Evolutionary conservation across 2,797 vertebrate genomes (phyloP).

Genomic region (Eleutherodactylus coqui): DNA sequence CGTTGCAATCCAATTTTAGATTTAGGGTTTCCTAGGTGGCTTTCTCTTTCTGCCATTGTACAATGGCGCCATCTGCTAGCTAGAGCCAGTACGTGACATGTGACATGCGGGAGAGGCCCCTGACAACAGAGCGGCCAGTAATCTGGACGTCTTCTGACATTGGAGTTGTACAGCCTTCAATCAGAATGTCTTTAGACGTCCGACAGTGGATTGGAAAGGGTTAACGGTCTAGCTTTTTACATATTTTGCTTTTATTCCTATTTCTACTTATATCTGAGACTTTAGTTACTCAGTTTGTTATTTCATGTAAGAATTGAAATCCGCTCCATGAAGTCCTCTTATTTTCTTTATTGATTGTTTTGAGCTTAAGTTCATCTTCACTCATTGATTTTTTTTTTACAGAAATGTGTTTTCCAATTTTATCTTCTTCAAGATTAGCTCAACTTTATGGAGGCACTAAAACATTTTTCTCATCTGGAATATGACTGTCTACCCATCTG

Average conservation of each 20-base stretch:
- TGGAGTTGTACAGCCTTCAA: too few relatives aligned
- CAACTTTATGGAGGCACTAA: slow-evolving; percentile 9
- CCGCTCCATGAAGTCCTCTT: slow-evolving; percentile 27
- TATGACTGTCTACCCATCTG: slow-evolving; percentile 12
- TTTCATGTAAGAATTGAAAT: slow-evolving; percentile 17
- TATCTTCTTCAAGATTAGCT: slow-evolving; percentile 30
- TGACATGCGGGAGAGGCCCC: too few relatives aligned
- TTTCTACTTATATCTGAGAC: not conserved
- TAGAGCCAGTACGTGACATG: too few relatives aligned
- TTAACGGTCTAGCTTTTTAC: not conserved
- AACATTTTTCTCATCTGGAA: not conserved
- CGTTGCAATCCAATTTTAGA: too few relatives aligned
- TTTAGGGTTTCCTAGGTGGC: too few relatives aligned
- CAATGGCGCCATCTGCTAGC: too few relatives aligned
- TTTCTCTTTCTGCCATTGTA: too few relatives aligned
- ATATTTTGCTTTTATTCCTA: not conserved
- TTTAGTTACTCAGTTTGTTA: slow-evolving; percentile 7
- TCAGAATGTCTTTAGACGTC: too few relatives aligned
- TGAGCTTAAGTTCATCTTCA: slow-evolving; percentile 37
- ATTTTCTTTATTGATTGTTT: slow-evolving; percentile 50
- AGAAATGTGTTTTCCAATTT: slow-evolving; percentile 49
- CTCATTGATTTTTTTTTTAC: slow-evolving; percentile 45
- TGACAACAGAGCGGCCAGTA: too few relatives aligned
- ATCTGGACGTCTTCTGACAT: too few relatives aligned
- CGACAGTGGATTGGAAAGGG: too few relatives aligned